Evolutionary conservation across 2,113 vertebrate genomes (phyloP), one percentile per base, ranked within the genome.

Genomic region (Sminthopsis crassicaudata): DNA sequence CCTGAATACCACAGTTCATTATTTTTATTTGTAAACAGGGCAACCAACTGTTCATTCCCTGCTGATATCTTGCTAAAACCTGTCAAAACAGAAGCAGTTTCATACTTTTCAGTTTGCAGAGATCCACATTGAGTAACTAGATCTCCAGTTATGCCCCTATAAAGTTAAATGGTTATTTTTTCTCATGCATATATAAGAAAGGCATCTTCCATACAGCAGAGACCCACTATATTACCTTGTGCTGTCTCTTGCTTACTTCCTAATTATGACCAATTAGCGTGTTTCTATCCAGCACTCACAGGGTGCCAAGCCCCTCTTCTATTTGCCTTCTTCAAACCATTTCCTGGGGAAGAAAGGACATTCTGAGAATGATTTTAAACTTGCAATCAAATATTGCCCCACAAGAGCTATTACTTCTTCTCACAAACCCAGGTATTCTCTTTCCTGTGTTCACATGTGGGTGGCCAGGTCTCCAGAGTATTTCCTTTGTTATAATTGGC

Each of bases 401-500:
- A 92, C 19, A 8, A 92, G 67, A 93, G 57, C 88, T 91, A 50
- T 60, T 57, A 2, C 48, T 92, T 90, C 55, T 91, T 93, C 94
- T 54, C 36, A 51, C 46, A 90, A 53, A 95, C 52, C 42, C 36
- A 51, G 10, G 91, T 53, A 0, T 26, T 57, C 54, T 8, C n/a
- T 48, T 90, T 60, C 54, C 76, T 24, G 25, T 46, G 26, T 96
- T 93, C 95, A 8, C 96, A 96, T 96, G 96, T 97, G 93, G 98
- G 97, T 96, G 95, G 96, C 94, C 6, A 26, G 46, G 88, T 90
- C 93, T 92, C 53, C 92, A 88, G 46, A 0, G 30, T 26, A 8
- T 55, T 94, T 55, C 93, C 52, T 26, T 0, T 89, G 55, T 24
- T 90, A 95, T 96, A 97, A 94, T 96, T 97, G 97, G 98, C 95